Base-by-base conservation (phyloP, 2,888 invertebrate genomes). In the Gastrophysa polygoni region DNA sequence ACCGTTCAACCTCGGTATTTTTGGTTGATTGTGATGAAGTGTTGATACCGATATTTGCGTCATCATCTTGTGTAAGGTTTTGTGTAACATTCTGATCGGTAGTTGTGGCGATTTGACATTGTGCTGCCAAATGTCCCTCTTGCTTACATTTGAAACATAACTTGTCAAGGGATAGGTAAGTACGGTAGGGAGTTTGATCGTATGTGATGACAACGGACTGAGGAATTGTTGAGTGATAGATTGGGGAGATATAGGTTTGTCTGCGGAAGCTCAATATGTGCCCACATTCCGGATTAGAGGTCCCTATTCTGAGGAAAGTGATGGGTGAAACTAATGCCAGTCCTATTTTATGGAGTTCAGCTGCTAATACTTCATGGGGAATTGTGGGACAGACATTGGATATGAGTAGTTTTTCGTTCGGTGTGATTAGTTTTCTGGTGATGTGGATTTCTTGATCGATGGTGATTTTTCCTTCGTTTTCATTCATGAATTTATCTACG, bases 121-220 rank as follows among this genome's bases (percentile, higher is more conserved):
- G 18, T 51, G 51, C 51, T 51, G 51, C 51, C 18, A 38, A 34
- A 38, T 51, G 51, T 2, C 51, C 38, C 20, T 32, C 32, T 18
- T 51, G 50, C n/a, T 51, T 11, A 32, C 17, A 34, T 8, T 51
- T 32, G 18, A 32, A 51, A 51, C 38, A 51, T 38, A 21, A 11
- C 14, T 38, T 34, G 38, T 51, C 51, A 21, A 38, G 21, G 11
- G 51, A 51, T 1, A 51, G 51, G 34, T 14, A 38, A 14, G 14
- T 38, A 38, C 38, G 38, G 38, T 38, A 51, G 38, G 51, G 6
- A n/a, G 51, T 51, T 51, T 51, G 51, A n/a, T 51, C 51, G 20
- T 51, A 11, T 51, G 34, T 38, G n/a, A 51, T 51, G 20, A 51
- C 34, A 20, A 51, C 14, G 20, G 51, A 51, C 7, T 51, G 34